Evolutionary conservation across 2,888 invertebrate genomes (phyloP).

Genomic region (Candidula unifasciata): DNA sequence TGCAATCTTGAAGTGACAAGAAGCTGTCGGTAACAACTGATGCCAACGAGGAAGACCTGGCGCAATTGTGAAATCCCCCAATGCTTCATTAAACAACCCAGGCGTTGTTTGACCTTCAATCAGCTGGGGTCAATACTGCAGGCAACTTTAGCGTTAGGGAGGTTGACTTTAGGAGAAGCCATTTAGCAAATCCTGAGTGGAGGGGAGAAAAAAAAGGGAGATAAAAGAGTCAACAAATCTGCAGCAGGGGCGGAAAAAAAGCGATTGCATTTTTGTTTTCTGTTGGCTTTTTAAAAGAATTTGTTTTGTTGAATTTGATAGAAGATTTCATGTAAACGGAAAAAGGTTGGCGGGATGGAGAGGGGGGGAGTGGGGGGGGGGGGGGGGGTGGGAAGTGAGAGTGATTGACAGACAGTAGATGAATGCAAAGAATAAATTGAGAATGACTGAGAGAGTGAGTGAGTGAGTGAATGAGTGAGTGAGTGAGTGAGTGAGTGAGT

Average conservation of each 20-base stretch:
- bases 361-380: neutral
- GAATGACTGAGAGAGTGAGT: neutral
- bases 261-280: neutral
- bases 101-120: conserved; percentile 2
- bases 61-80: neutral
- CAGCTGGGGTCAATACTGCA: conserved; percentile 10
- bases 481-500: neutral
- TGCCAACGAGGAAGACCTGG: neutral
- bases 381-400: neutral
- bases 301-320: neutral
- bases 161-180: conserved; percentile 28
- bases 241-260: neutral
- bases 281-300: neutral
- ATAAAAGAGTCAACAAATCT: too few species aligned
- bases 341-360: neutral
- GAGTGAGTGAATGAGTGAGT: neutral
- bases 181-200: neutral
- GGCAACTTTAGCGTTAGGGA: neutral
- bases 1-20: too few species aligned
- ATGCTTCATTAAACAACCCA: conserved; percentile 10
- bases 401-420: neutral
- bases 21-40: neutral
- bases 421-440: neutral
- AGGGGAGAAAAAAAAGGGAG: neutral
- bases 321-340: neutral